These are phyloP conservation scores for Anarrhichthys ocellatus DNA, from an alignment of 2,113 vertebrate species.

Conservation along the genomic window DNA sequence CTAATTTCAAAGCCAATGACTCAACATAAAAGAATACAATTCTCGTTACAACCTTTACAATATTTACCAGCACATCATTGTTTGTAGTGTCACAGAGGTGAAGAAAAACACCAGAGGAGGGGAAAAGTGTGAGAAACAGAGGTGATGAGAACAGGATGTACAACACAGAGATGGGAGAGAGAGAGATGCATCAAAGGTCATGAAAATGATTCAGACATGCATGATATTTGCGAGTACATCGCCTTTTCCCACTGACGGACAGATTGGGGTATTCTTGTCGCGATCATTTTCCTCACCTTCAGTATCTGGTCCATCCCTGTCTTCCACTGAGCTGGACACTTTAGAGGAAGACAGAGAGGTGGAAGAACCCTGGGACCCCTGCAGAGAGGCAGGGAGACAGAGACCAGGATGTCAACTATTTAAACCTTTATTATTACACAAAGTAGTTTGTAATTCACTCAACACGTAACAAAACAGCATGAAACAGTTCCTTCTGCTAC, in stretches of 20 bases:
- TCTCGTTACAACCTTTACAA: background rate
- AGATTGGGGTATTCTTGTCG: background rate
- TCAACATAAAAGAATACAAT: background rate
- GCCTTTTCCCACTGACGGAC: background rate
- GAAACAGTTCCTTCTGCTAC: constrained; percentile 6
- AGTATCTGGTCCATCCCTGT: constrained; percentile 84
- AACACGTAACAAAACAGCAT: background rate
- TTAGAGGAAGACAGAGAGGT: constrained; percentile 93
- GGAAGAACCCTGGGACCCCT: constrained; percentile 95
- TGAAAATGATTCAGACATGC: constrained; percentile 55
- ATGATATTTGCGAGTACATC: constrained; percentile 41
- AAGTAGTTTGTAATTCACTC: constrained; percentile 21
- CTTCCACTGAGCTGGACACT: constrained; percentile 92
- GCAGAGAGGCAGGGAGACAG: constrained; percentile 45
- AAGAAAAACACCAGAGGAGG: background rate
- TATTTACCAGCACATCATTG: background rate
- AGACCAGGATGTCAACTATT: background rate
- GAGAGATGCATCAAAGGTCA: constrained; percentile 54
- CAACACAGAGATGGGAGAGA: background rate
- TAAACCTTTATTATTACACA: background rate
- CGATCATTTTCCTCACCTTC: constrained; percentile 86
- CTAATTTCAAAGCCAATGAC: no score
- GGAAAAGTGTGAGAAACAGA: constrained; percentile 4
- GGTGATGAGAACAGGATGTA: constrained; percentile 26
- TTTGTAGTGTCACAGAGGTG: background rate